Conservation (phyloP, 1,140 invertebrate species). For the Nasonia longicornis region DNA sequence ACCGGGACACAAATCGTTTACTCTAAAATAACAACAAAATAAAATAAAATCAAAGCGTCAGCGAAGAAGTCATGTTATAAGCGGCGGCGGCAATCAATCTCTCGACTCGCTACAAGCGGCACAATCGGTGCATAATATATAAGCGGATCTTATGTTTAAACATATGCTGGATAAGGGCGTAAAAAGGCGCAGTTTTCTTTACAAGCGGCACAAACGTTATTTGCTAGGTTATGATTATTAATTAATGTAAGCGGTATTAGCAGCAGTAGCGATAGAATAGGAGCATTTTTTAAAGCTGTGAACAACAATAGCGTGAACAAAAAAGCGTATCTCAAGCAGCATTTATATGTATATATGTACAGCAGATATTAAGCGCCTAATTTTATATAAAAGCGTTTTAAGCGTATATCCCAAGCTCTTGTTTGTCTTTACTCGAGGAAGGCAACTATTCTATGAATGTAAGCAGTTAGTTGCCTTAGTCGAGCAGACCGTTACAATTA, state of each 20-base stretch:
- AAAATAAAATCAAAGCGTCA: slow-evolving; percentile 25
- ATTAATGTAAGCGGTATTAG: not conserved
- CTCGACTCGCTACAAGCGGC: not conserved
- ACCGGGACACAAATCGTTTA: not conserved
- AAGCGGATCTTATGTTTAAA: slow-evolving; percentile 22
- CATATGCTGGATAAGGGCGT: slow-evolving; percentile 1
- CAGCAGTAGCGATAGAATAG: slow-evolving; percentile 23
- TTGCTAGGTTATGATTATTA: not conserved
- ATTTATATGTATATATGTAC: not conserved
- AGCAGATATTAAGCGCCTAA: slow-evolving; percentile 31
- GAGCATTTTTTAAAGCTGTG: not conserved
- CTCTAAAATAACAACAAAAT: slow-evolving; percentile 3
- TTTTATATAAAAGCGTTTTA: slow-evolving; percentile 22
- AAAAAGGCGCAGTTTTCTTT: not conserved
- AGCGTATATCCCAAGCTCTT: slow-evolving; percentile 40
- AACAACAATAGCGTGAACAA: slow-evolving; percentile 30
- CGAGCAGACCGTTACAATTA: not conserved
- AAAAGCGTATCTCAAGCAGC: slow-evolving; percentile 41
- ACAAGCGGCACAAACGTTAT: slow-evolving; percentile 17
- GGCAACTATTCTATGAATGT: slow-evolving; percentile 7
- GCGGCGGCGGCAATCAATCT: not conserved
- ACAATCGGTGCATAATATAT: not conserved
- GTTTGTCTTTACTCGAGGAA: slow-evolving; percentile 18
- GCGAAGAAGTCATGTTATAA: not conserved
- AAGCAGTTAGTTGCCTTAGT: slow-evolving; percentile 16